phyloP scores from a whole-genome alignment of 2,797 vertebrate species.

The Coracias cyanogaster region DNA sequence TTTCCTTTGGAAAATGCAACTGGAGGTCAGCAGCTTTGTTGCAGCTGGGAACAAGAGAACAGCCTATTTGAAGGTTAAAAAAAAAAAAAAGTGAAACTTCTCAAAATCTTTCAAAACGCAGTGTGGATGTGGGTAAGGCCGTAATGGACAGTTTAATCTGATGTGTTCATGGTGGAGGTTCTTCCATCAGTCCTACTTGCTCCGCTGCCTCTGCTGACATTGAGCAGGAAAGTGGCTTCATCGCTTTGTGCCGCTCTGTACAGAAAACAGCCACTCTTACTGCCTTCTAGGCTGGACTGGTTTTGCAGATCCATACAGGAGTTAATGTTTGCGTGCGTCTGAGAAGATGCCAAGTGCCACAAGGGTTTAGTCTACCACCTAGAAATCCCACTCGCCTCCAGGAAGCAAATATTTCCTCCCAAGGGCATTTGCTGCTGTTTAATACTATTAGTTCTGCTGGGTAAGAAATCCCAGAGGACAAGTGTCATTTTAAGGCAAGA shows the following conservation, averaged over 20 bases:
- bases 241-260: neutral
- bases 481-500: neutral
- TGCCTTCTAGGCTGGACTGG: neutral
- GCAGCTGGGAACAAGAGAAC: slow-evolving; percentile 2
- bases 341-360: slow-evolving; percentile 11
- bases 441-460: neutral
- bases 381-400: neutral
- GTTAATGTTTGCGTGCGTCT: neutral
- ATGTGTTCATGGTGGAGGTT: neutral
- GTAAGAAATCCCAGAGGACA: neutral
- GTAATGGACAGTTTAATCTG: fast-evolving
- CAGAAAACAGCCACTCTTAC: neutral
- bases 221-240: neutral
- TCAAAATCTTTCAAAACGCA: neutral
- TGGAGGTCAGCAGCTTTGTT: neutral
- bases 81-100: neutral
- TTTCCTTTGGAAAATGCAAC: slow-evolving; percentile 14
- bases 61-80: neutral
- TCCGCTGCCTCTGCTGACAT: neutral
- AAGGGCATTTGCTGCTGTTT: neutral
- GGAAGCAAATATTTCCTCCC: neutral
- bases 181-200: neutral
- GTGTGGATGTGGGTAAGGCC: neutral
- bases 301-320: neutral
- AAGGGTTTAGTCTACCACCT: neutral